Evolutionary conservation across 2,113 vertebrate genomes (phyloP).

Genomic region (Archocentrus centrarchus): DNA sequence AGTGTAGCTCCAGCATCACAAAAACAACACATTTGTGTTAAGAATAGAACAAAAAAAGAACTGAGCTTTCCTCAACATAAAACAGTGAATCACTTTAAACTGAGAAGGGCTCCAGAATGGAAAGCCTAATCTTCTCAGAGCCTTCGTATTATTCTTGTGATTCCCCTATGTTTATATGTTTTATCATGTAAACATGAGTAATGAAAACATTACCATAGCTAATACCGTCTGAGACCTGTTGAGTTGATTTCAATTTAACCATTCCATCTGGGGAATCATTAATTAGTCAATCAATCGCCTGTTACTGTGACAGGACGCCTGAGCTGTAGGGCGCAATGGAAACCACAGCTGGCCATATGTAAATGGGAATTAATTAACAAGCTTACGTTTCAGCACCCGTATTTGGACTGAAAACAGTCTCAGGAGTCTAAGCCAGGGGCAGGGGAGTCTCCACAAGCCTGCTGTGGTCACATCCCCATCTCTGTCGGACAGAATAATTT

Average conservation of each 20-base stretch:
- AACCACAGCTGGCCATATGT: constrained; percentile 86
- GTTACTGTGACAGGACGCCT: constrained; percentile 79
- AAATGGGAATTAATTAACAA: constrained; percentile 92
- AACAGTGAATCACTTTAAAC: background rate
- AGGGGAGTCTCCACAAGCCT: constrained; percentile 83
- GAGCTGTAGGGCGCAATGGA: constrained; percentile 77
- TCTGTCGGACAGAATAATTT: constrained; percentile 90
- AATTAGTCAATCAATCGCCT: constrained; percentile 87
- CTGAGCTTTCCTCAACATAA: background rate
- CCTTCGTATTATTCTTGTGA: background rate
- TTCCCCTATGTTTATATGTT: constrained; percentile 54
- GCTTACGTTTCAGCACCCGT: constrained; percentile 85
- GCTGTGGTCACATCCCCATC: constrained; percentile 86
- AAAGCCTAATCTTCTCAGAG: background rate
- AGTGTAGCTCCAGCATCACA: background rate
- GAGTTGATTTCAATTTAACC: constrained; percentile 83
- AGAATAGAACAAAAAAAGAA: background rate
- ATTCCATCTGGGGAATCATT: constrained; percentile 82
- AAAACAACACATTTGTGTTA: background rate
- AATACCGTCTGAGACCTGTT: constrained; percentile 72
- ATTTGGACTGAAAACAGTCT: constrained; percentile 93
- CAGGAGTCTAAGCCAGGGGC: constrained; percentile 80
- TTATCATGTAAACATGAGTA: constrained; percentile 62
- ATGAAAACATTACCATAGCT: constrained; percentile 60
- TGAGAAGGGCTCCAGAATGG: background rate